These are phyloP conservation scores for Drosophila borborema DNA, from an alignment of 2,888 invertebrate species.

Conservation along the genomic window DNA sequence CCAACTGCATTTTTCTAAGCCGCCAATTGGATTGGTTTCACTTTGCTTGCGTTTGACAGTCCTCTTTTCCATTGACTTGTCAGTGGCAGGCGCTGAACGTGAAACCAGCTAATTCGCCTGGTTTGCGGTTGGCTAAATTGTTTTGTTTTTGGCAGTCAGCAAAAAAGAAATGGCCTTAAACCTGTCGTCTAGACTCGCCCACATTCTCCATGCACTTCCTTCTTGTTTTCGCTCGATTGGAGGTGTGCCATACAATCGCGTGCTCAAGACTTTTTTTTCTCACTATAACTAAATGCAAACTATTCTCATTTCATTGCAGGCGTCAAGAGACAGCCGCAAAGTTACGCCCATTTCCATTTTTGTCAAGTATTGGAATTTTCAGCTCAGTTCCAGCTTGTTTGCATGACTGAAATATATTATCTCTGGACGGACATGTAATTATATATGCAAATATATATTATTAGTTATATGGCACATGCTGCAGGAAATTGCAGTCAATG, in stretches of 20 bases:
- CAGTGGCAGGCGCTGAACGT: conserved; percentile 32
- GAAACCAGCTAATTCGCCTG: conserved; percentile 60
- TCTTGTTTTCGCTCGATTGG: conserved; percentile 24
- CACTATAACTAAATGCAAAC: conserved; percentile 9
- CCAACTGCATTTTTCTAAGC: conserved; percentile 62
- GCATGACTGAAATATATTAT: not conserved
- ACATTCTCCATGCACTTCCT: conserved; percentile 16
- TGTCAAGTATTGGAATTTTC: not conserved
- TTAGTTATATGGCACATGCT: not conserved
- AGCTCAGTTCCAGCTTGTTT: not conserved
- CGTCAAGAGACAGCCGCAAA: not conserved
- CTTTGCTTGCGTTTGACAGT: conserved; percentile 68
- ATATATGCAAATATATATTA: not conserved
- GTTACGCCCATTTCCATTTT: conserved; percentile 14
- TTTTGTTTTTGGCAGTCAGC: conserved; percentile 59
- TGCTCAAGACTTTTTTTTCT: conserved; percentile 20
- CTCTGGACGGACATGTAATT: not conserved
- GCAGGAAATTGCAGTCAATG: not conserved
- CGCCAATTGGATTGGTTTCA: conserved; percentile 71
- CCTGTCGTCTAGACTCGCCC: conserved; percentile 28
- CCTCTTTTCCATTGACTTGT: conserved; percentile 58
- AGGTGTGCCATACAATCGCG: conserved; percentile 44
- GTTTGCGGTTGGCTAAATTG: conserved; percentile 53
- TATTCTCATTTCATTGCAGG: conserved; percentile 8
- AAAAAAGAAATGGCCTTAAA: conserved; percentile 26